phyloP scores from a whole-genome alignment of 1,140 invertebrate genomes.

The Chlorops oryzae region DNA sequence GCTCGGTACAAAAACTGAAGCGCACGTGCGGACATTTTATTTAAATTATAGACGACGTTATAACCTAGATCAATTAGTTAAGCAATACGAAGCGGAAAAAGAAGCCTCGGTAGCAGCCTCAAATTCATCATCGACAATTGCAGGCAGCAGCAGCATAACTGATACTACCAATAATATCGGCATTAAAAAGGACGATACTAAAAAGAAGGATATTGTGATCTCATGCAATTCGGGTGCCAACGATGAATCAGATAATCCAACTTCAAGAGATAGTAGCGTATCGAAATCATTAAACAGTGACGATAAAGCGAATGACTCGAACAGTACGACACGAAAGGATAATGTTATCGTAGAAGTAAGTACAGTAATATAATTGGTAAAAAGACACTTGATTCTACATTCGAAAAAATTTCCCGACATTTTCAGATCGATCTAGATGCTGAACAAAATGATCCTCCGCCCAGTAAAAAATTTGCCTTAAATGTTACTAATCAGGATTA shows the following conservation, averaged over 20 bases:
- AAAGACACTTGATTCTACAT: too few relatives aligned
- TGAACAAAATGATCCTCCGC: constrained; percentile 13
- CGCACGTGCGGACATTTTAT: constrained; percentile 85
- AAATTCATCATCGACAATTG: constrained; percentile 14
- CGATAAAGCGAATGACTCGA: constrained; percentile 5
- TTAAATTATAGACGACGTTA: constrained; percentile 83
- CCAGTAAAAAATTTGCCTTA: constrained; percentile 14
- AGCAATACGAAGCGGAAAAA: constrained; percentile 70
- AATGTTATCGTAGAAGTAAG: constrained; percentile 19
- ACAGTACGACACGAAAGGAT: constrained; percentile 9
- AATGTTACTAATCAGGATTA: constrained; percentile 11
- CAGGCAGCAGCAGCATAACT: constrained; percentile 1
- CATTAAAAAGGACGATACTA: constrained; percentile 1
- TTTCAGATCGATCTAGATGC: constrained; percentile 17
- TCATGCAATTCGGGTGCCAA: background rate
- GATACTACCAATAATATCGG: background rate
- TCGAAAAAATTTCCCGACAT: constrained; percentile 4
- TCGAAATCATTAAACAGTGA: constrained; percentile 13
- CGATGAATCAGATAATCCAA: constrained; percentile 17
- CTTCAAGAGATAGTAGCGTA: constrained; percentile 14
- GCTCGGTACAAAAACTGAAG: constrained; percentile 90
- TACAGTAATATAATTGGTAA: too few relatives aligned
- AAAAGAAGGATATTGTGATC: constrained; percentile 5
- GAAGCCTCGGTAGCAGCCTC: constrained; percentile 21
- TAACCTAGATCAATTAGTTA: constrained; percentile 82